Percentiles rank a stretch among this genome's conserved stretches.
Conservation (phyloP, 2,888 invertebrate species). For the Neoascia interrupta region DNA sequence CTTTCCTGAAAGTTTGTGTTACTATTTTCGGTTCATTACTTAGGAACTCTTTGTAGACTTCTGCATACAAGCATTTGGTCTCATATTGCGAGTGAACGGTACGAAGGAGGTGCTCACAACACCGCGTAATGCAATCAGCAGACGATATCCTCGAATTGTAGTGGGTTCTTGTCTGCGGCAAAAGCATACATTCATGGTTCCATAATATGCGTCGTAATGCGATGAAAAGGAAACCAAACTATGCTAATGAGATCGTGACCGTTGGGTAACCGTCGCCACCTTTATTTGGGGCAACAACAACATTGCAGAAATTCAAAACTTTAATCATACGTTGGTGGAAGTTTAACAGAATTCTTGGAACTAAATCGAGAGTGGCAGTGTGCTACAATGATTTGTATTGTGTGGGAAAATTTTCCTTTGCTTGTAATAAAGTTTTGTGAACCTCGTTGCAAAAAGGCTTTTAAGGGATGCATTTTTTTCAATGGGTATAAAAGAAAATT, state of each 20-base stretch:
- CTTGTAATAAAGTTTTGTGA: too few species aligned
- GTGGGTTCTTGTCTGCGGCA: constrained; percentile 25
- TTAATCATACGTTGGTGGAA: constrained; percentile 27
- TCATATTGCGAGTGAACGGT: constrained; percentile 26
- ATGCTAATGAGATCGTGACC: constrained; percentile 71
- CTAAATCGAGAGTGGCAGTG: background rate
- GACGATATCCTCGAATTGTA: constrained; percentile 17
- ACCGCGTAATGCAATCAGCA: constrained; percentile 19
- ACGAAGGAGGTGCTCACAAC: constrained; percentile 18
- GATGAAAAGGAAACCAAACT: constrained; percentile 69
- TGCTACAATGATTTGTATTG: too few species aligned
- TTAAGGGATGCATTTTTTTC: too few species aligned
- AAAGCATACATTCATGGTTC: background rate
- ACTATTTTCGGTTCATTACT: too few species aligned
- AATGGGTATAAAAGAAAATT: too few species aligned
- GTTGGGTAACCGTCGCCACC: constrained; percentile 50
- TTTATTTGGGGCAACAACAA: background rate
- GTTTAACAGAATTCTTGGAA: constrained; percentile 38
- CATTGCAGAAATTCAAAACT: constrained; percentile 26
- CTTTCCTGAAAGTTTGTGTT: too few species aligned
- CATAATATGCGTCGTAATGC: constrained; percentile 10
- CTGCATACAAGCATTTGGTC: constrained; percentile 15
- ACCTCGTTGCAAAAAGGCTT: too few species aligned
- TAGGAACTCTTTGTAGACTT: too few species aligned
- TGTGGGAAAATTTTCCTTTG: too few species aligned